A percentile compares a stretch with the other conserved stretches of the same genome.
Conservation (phyloP, 2,888 invertebrate genomes). For the Polydrusus cervinus region DNA sequence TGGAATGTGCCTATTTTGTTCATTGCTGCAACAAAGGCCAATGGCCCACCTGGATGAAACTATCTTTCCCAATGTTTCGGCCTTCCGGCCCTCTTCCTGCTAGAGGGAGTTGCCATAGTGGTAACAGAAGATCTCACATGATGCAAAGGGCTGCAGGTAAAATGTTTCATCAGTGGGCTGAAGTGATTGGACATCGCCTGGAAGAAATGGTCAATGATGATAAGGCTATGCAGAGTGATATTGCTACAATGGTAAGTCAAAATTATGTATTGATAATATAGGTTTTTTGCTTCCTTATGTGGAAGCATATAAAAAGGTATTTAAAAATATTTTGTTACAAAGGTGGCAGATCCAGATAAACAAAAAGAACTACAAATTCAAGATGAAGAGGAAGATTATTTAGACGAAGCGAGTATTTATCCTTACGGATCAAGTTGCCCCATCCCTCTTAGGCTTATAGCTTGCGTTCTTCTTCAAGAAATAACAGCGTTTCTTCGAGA, state of each 20-base stretch:
- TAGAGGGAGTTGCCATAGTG: constrained; percentile 67
- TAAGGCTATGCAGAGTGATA: constrained; percentile 80
- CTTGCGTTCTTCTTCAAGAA: constrained; percentile 95
- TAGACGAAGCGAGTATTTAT: constrained; percentile 86
- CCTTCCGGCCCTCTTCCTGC: constrained; percentile 78
- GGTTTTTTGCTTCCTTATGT: background rate
- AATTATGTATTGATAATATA: background rate
- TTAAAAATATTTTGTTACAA: too few species aligned
- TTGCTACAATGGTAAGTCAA: constrained; percentile 76
- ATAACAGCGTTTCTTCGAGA: constrained; percentile 97
- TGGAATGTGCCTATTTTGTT: constrained; percentile 97
- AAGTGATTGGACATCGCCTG: constrained; percentile 84
- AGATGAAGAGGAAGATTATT: constrained; percentile 97
- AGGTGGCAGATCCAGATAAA: constrained; percentile 80
- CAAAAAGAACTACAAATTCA: constrained; percentile 86
- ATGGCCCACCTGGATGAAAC: constrained; percentile 99
- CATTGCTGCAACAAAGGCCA: constrained; percentile 97
- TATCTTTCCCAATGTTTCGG: constrained; percentile 84
- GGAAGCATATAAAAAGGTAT: background rate
- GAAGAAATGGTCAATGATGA: constrained; percentile 93
- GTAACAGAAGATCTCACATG: constrained; percentile 76
- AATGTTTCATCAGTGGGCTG: constrained; percentile 98
- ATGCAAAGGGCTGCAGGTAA: constrained; percentile 94
- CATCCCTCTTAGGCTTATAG: constrained; percentile 90
- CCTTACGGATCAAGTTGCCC: constrained; percentile 87